Conservation (phyloP, 2,797 vertebrate genomes). For the Scleropages formosus region DNA sequence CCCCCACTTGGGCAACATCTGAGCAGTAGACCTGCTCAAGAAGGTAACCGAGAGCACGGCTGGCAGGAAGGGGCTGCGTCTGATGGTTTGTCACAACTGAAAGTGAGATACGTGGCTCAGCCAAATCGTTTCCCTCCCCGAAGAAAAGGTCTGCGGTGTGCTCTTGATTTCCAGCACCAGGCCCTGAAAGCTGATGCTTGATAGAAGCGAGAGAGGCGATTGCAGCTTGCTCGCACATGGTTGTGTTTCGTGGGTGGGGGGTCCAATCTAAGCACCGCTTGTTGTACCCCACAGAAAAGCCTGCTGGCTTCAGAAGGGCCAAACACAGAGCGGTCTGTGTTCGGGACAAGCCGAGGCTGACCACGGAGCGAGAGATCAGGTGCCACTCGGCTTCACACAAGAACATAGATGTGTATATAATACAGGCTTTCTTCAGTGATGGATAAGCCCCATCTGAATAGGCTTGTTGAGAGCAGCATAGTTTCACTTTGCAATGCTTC, state of each 20-base stretch:
- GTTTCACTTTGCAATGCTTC: conserved; percentile 33
- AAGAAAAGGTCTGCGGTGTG: neutral
- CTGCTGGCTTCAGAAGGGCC: conserved; percentile 24
- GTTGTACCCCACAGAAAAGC: conserved; percentile 27
- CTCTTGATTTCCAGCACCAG: conserved; percentile 7
- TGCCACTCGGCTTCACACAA: conserved; percentile 26
- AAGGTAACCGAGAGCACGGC: conserved; percentile 19
- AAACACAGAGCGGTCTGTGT: conserved; percentile 31
- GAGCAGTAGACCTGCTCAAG: conserved; percentile 17
- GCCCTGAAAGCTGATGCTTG: conserved; percentile 29
- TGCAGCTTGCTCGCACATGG: conserved; percentile 15
- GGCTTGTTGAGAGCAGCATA: conserved; percentile 33
- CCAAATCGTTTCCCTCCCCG: conserved; percentile 19
- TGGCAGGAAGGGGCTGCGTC: conserved; percentile 15
- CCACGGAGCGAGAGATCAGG: conserved; percentile 31
- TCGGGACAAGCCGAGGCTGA: conserved; percentile 7
- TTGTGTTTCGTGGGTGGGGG: conserved; percentile 25
- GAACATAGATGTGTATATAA: conserved; percentile 14
- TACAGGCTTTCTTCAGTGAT: conserved; percentile 25
- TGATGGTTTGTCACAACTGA: conserved; percentile 17
- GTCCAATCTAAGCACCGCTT: conserved; percentile 33
- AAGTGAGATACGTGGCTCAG: conserved; percentile 17
- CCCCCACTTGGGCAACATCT: neutral
- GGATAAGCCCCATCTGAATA: conserved; percentile 38
- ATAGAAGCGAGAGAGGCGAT: conserved; percentile 18